Base-by-base conservation (phyloP, 2,797 vertebrate species). In the Eleutherodactylus coqui region DNA sequence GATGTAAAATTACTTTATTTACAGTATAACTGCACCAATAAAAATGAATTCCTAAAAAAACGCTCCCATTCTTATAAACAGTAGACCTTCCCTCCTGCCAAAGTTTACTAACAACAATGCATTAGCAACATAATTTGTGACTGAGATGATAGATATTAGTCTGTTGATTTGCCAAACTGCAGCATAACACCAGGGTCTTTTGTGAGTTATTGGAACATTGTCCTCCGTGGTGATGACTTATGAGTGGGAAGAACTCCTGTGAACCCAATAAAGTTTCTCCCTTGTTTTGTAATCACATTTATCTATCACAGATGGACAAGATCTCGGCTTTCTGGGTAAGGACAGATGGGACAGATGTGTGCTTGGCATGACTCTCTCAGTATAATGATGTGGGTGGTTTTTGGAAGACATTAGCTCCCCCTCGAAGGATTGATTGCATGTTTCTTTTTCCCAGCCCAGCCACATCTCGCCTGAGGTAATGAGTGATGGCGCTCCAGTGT, bases 251-350 rank as follows among this genome's bases (percentile, higher is more conserved):
- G 49, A 83, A 69, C 81, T 87, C 86, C 34, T 36, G 41, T 79
- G 51, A 79, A 41, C 53, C 53, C 53, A 73, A 73, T 80, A 79
- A 84, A 87, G 24, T 14, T 19, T 55, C 45, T 32, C 41, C 73
- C 79, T 73, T 75, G 75, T 87, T 87, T 87, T 87, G 69, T 84
- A 87, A 87, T 87, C 69, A 75, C 41, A 69, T 87, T 87, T 87
- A 84, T 84, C 79, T 79, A 84, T 78, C 76, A 76, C 86, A 87
- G 86, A 87, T 87, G 86, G 86, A 75, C 43, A 27, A 49, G 34
- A 76, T 53, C 62, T 80, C 69, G 72, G 27, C 55, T 55, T 24
- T 77, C 24, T 58, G 49, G 60, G 45, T 79, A 53, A 67, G 49
- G 80, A 75, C 47, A 84, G 36, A 78, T 49, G 38, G 47, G 78